Base-by-base conservation (phyloP, 2,797 vertebrate genomes). In the Carapus acus region DNA sequence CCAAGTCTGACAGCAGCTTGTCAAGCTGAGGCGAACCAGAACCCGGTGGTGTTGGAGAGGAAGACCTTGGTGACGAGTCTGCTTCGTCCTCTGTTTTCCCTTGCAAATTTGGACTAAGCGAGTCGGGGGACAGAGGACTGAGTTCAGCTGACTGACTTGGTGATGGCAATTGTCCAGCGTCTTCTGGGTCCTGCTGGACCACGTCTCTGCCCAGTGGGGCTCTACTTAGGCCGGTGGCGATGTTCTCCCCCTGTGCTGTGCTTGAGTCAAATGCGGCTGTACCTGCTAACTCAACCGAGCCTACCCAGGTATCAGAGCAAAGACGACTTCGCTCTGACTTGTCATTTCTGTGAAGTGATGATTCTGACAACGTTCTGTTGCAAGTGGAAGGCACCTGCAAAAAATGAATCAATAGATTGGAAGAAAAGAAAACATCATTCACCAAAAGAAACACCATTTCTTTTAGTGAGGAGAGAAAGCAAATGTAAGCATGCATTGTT, bases 371-470 rank as follows among this genome's bases (percentile, higher is more conserved):
- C 75, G 76, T 64, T 62, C 38, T 75, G 67, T 65, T 65, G 70
- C 62, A 66, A 69, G 73, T 18, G 65, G 76, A 29, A 61, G 82
- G 63, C 39, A 83, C 76, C 86, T 88, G 81, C 34, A 79, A 80
- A 69, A 82, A 77, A 84, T 83, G 61, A 76, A 81, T 76, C 54
- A 78, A 76, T 83, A 79, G 48, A 77, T 46, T 74, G 55, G 18
- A 56, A 58, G n/a, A n/a, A 73, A 68, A 64, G 21, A 71, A 48
- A 51, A 73, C 14, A 7, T 7, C 3, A 74, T 52, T 53, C 71
- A 74, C 27, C 12, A 39, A 11, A 45, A 17, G 33, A n/a, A 49
- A 41, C 43, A 59, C 45, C 17, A 71, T 37, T 69, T 46, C 0
- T 51, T 62, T 57, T 56, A 22, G 8, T 45, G 29, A 59, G 62